These are phyloP conservation scores for Dysmachus trigonus DNA, from an alignment of 2,888 invertebrate species.

Conservation along the genomic window DNA sequence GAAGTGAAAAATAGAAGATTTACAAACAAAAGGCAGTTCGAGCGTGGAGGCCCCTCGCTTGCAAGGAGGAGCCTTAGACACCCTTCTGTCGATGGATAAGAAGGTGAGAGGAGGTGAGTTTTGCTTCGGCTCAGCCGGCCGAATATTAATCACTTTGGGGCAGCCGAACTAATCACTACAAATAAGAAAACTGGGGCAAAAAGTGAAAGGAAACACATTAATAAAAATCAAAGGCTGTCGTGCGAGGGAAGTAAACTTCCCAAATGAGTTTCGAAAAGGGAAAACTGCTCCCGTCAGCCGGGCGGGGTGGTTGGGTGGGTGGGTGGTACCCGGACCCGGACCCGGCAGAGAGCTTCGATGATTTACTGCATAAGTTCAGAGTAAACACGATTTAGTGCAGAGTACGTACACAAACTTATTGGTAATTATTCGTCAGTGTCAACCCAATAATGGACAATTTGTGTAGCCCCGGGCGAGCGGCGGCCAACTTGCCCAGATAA, in stretches of 20 bases:
- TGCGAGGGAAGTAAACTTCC: constrained; percentile 39
- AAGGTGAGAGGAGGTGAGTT: neutral
- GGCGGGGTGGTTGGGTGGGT: neutral
- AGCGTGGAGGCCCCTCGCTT: neutral
- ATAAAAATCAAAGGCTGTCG: constrained; percentile 48
- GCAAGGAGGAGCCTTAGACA: neutral
- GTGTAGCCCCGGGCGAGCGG: constrained; percentile 39
- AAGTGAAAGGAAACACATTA: constrained; percentile 49
- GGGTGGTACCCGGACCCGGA: neutral
- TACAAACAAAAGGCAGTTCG: constrained; percentile 21
- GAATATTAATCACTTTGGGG: constrained; percentile 46
- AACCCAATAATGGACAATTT: constrained; percentile 49
- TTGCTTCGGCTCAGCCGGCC: neutral
- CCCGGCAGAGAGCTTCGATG: neutral
- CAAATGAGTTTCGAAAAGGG: constrained; percentile 44
- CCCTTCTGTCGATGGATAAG: neutral
- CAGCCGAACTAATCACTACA: constrained; percentile 48
- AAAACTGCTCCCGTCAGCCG: neutral
- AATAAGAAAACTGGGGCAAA: constrained; percentile 47
- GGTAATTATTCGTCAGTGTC: constrained; percentile 51
- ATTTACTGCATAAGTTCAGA: constrained; percentile 30
- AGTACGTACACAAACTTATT: constrained; percentile 45
- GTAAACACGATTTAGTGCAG: constrained; percentile 38
- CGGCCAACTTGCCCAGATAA: constrained; percentile 10
- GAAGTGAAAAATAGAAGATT: constrained; percentile 24